phyloP scores from a whole-genome alignment of 2,113 vertebrate genomes.

The Ammodytes marinus region DNA sequence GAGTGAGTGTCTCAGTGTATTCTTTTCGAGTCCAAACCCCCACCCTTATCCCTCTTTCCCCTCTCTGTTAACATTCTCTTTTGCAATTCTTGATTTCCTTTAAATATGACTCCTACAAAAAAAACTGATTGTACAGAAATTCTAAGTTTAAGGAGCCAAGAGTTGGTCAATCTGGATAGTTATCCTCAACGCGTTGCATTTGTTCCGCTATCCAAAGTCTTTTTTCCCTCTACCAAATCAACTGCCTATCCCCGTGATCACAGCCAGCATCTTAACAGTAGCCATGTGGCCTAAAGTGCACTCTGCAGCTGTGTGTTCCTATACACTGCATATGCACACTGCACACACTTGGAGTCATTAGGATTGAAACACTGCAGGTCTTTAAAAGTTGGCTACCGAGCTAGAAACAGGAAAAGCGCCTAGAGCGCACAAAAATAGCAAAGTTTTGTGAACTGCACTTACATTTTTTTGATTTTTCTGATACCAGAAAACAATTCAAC shows the following conservation, averaged over 20 bases:
- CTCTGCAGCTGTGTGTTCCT: conserved; percentile 24
- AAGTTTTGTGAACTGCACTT: not conserved
- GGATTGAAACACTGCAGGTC: conserved; percentile 26
- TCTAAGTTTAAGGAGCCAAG: not conserved
- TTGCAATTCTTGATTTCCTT: conserved; percentile 23
- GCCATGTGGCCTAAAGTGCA: conserved; percentile 64
- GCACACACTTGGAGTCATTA: conserved; percentile 34
- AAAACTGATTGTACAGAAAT: conserved; percentile 46
- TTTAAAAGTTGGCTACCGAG: conserved; percentile 22
- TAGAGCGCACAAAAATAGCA: conserved; percentile 9
- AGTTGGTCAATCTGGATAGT: conserved; percentile 7
- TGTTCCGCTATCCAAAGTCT: conserved; percentile 31
- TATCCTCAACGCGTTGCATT: conserved; percentile 43
- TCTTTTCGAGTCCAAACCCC: conserved; percentile 27
- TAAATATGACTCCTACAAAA: conserved; percentile 22
- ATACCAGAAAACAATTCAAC: not conserved
- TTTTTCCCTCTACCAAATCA: conserved; percentile 42
- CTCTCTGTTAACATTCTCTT: not conserved
- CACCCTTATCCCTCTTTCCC: not conserved
- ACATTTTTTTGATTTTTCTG: not conserved
- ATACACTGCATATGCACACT: conserved; percentile 15
- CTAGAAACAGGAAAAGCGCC: conserved; percentile 33
- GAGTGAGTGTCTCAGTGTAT: conserved; percentile 17
- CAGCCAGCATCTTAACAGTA: conserved; percentile 58
- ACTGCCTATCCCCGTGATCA: conserved; percentile 44